Evolutionary conservation across 2,113 vertebrate species (phyloP).

Genomic region (Pitta sordida): DNA sequence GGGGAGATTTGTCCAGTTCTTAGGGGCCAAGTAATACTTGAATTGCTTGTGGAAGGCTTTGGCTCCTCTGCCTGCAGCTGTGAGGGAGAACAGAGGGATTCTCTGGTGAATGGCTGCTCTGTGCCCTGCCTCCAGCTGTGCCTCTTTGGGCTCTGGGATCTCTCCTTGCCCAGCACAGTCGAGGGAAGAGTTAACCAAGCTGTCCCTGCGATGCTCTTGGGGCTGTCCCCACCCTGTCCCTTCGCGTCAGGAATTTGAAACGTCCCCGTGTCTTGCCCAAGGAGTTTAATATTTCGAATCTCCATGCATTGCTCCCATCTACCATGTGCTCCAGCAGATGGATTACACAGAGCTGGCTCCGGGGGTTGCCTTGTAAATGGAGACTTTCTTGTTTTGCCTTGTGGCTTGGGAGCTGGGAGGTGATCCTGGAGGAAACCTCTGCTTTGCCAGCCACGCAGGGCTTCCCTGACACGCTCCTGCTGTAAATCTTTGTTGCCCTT

Average conservation of each 20-base stretch:
- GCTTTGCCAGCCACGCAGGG: not conserved
- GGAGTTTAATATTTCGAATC: constrained; percentile 74
- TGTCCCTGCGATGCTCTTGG: rapidly evolving
- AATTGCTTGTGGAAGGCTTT: not conserved
- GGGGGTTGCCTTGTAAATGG: constrained; percentile 29
- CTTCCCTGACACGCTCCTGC: not conserved
- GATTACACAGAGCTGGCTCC: constrained; percentile 52
- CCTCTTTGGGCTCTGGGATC: not conserved
- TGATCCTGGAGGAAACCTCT: not conserved
- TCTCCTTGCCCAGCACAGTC: not conserved
- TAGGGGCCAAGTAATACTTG: not conserved
- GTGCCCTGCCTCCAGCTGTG: not conserved
- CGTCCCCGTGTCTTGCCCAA: not conserved
- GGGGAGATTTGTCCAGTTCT: not conserved
- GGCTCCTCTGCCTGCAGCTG: not conserved
- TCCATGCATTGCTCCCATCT: constrained; percentile 45
- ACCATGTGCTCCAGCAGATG: constrained; percentile 52
- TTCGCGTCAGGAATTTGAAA: constrained; percentile 69
- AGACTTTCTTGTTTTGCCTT: constrained; percentile 11
- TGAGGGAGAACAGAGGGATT: not conserved
- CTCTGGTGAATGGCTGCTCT: constrained; percentile 9
- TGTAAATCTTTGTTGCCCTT: not conserved
- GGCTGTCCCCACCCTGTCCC: not conserved
- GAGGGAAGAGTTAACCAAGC: constrained; percentile 13
- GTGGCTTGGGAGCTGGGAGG: constrained; percentile 17